Evolutionary conservation across 1,140 invertebrate species (phyloP), one percentile per base, ranked within the genome.

Genomic region (Gonatopus flavifemur): DNA sequence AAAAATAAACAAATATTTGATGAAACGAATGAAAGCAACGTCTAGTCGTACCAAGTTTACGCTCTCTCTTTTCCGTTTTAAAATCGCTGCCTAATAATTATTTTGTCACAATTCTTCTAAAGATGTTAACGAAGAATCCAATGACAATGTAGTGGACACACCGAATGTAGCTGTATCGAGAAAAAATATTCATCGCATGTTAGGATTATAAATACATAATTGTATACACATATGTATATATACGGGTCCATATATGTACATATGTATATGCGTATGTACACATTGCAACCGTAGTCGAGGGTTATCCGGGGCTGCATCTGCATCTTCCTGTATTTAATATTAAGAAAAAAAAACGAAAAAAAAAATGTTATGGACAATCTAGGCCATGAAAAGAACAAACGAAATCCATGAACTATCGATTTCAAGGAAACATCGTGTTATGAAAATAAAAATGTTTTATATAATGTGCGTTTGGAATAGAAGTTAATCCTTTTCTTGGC

Each of bases 401-500:
- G 37, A 61, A 68, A 67, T 64, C 44, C 35, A 49, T 52, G 52
- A 59, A 62, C 43, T 37, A 35, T 28, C 35, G 22, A 35, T 47
- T 33, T 4, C 21, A 9, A 55, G 44, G 48, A 49, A 49, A 44
- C 20, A 46, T 16, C 41, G n/a, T n/a, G n/a, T n/a, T n/a, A 51
- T 57, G 37, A 54, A 62, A 62, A 50, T 53, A 62, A 62, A 52
- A 43, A 49, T 28, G 42, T 48, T 44, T 15, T 45, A 32, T 21
- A 48, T 55, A 51, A 45, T 56, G 16, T 5, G 10, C 32, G 15
- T 32, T 21, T 36, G 10, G 40, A 41, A 49, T 32, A 13, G 15
- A 33, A 55, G 46, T 77, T 74, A n/a, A 74, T 76, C 66, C 74
- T 78, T 77, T 78, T 74, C 75, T 76, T 78, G 77, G 74, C 74